phyloP scores from a whole-genome alignment of 2,113 vertebrate species.

The Apodemus sylvaticus region DNA sequence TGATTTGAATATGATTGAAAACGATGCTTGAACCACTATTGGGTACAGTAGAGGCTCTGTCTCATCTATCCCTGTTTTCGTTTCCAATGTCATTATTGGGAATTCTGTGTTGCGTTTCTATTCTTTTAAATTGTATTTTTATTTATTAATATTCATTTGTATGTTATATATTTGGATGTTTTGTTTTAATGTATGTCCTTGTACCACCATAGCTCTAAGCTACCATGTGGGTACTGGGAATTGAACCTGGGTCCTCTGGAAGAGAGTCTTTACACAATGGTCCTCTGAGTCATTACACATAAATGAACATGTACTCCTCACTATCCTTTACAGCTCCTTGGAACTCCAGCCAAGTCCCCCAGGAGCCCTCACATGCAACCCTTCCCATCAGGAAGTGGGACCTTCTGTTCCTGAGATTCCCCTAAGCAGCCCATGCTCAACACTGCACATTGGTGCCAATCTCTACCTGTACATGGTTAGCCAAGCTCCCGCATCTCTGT shows the following conservation, averaged over 20 bases:
- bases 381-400: background rate
- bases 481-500: background rate
- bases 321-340: background rate
- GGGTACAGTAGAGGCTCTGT: background rate
- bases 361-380: background rate
- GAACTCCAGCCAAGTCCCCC: background rate
- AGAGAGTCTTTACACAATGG: background rate
- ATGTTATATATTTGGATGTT: background rate
- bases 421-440: background rate
- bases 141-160: background rate
- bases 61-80: background rate
- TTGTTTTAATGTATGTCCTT: background rate
- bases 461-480: background rate
- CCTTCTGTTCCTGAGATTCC: background rate
- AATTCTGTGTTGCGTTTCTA: background rate
- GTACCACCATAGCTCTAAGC: background rate
- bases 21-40: background rate
- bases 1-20: background rate
- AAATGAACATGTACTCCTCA: background rate
- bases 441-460: background rate
- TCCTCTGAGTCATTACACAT: background rate
- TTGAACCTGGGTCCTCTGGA: background rate
- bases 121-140: background rate
- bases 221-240: background rate
- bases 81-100: background rate